Percentiles rank a stretch among this genome's conserved stretches.
Conservation (phyloP, 2,888 invertebrate species). For the Hoplodrina ambigua region DNA sequence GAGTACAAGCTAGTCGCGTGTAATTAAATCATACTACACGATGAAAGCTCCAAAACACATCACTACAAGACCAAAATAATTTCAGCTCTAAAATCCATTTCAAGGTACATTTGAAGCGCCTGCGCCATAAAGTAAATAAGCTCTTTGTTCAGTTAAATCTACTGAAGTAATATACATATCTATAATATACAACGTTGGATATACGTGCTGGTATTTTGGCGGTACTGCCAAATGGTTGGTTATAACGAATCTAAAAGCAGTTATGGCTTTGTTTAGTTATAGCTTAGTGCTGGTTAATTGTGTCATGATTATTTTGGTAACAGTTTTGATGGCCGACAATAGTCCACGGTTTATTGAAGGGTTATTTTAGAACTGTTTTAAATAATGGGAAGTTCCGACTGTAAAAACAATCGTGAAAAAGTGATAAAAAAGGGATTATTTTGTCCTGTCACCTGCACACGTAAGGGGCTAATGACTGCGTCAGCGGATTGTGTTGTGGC, state of each 20-base stretch:
- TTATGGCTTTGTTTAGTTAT: slow-evolving; percentile 46
- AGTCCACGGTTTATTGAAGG: not conserved
- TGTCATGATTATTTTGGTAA: slow-evolving; percentile 57
- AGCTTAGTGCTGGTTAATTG: slow-evolving; percentile 34
- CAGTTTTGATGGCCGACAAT: slow-evolving; percentile 3
- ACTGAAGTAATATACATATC: slow-evolving; percentile 6
- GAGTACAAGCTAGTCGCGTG: no score
- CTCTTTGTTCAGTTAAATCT: slow-evolving; percentile 42
- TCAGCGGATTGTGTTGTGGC: no score
- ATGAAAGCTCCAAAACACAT: slow-evolving; percentile 11
- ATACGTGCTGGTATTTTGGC: slow-evolving; percentile 47
- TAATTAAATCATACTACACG: no score
- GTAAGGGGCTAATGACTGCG: no score
- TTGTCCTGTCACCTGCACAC: no score
- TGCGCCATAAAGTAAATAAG: slow-evolving; percentile 38
- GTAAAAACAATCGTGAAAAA: no score
- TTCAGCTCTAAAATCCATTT: slow-evolving; percentile 25
- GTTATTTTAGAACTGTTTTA: slow-evolving; percentile 8
- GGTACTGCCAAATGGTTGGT: slow-evolving; percentile 53
- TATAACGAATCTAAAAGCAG: slow-evolving; percentile 46
- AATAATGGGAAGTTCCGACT: not conserved
- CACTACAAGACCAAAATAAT: slow-evolving; percentile 18
- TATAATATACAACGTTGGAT: slow-evolving; percentile 29
- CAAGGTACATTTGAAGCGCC: slow-evolving; percentile 28
- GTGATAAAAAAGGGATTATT: no score